Evolutionary conservation across 2,888 invertebrate species (phyloP), one percentile per base, ranked within the genome.

Genomic region (Dolichomitus sp.): DNA sequence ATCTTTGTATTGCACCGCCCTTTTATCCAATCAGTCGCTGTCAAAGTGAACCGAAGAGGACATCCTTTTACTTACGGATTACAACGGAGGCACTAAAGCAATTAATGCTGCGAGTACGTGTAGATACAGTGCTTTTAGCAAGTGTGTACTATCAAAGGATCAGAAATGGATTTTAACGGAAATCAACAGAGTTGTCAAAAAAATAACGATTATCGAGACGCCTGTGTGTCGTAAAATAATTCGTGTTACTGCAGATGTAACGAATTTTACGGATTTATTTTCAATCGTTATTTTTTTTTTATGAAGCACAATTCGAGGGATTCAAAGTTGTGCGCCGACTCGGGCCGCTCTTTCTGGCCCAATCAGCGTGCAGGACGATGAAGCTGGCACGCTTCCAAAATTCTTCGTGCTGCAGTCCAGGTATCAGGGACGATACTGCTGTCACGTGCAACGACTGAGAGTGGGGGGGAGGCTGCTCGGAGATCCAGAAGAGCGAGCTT

Each of bases 391-490:
- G 59, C 48, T 74, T 86, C 88, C 88, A 87, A 86, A 81, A 74
- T 81, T 83, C 54, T 30, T 61, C 37, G 68, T 73, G 63, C 52
- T 75, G 75, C 57, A 65, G 66, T 81, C 66, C 76, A 66, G 85
- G 74, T 37, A 80, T 75, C 54, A 73, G 76, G 61, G 48, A 76
- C 73, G 78, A 84, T 81, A 83, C 75, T 75, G 83, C 75, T 66
- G 79, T 88, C 84, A 88, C 88, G 87, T 88, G 89, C 72, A 87
- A 88, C 83, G 87, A 87, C 75, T 86, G 86, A 88, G 61, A 74
- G 74, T 52, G 69, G 68, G 33, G 42, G 68, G 40, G 52, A 75
- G 65, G 59, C 19, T 57, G 59, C 19, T 63, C 63, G 42, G 75
- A 73, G 70, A 37, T 42, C 40, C 54, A 42, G 70, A 70, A 57